Percentiles rank a stretch among this genome's conserved stretches.
Conservation (phyloP, 1,140 invertebrate genomes). For the Nephila pilipes region DNA sequence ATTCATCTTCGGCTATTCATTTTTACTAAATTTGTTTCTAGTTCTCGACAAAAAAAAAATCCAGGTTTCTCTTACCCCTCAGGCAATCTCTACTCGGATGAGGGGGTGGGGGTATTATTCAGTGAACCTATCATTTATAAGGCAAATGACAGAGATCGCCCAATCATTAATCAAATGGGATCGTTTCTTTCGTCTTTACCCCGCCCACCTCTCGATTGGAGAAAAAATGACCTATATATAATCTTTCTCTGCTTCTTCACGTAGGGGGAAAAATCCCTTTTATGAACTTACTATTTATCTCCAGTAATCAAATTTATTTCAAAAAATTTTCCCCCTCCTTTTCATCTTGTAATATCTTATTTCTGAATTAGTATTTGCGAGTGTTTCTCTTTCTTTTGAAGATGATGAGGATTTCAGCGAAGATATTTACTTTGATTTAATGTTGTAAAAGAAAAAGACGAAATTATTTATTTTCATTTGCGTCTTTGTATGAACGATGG, state of each 20-base stretch:
- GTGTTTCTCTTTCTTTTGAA: neutral
- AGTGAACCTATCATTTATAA: slow-evolving; percentile 63
- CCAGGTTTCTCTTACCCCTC: slow-evolving; percentile 16
- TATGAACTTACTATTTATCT: neutral
- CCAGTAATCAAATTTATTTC: slow-evolving; percentile 44
- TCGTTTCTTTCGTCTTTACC: slow-evolving; percentile 37
- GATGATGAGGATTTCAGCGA: neutral
- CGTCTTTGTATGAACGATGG: neutral
- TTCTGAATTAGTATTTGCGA: neutral
- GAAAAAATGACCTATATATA: slow-evolving; percentile 64
- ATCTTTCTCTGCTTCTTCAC: slow-evolving; percentile 6
- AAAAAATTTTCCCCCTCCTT: too few species aligned
- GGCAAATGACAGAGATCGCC: slow-evolving; percentile 63
- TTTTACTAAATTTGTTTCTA: slow-evolving; percentile 39
- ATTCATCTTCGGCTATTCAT: slow-evolving; percentile 27
- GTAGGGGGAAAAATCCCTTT: neutral
- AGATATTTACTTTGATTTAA: neutral
- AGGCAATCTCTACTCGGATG: slow-evolving; percentile 1
- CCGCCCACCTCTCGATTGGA: slow-evolving; percentile 26
- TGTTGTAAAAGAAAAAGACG: neutral
- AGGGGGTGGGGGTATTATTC: slow-evolving; percentile 21
- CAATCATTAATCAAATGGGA: slow-evolving; percentile 66
- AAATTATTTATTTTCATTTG: neutral
- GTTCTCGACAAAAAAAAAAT: slow-evolving; percentile 22
- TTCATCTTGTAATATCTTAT: neutral